These are phyloP conservation scores for Semicossyphus pulcher DNA, from an alignment of 2,113 vertebrate species.

Conservation along the genomic window DNA sequence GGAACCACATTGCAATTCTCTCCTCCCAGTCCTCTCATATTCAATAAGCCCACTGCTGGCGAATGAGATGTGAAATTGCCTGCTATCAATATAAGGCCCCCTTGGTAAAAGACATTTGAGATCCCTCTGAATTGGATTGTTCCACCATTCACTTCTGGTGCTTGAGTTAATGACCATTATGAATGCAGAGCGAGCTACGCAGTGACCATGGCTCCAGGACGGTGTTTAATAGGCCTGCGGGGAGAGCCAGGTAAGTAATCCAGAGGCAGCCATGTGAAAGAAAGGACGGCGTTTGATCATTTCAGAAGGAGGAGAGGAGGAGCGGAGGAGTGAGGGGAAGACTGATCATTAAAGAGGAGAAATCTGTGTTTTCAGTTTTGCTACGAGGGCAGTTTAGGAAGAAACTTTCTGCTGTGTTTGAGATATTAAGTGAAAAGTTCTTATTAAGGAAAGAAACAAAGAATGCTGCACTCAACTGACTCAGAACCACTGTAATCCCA, in stretches of 20 bases:
- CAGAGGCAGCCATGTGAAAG: constrained; percentile 56
- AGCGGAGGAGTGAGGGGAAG: background rate
- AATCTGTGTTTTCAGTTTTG: constrained; percentile 6
- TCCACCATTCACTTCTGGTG: constrained; percentile 72
- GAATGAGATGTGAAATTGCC: constrained; percentile 83
- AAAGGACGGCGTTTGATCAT: constrained; percentile 59
- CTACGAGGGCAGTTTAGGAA: background rate
- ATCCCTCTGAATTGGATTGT: constrained; percentile 76
- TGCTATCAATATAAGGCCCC: constrained; percentile 70
- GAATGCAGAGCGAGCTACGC: constrained; percentile 69
- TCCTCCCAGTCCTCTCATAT: constrained; percentile 67
- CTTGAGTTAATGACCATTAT: constrained; percentile 77
- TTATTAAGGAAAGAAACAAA: too few species aligned
- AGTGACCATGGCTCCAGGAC: constrained; percentile 60
- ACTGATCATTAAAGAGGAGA: background rate
- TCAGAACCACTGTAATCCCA: too few species aligned
- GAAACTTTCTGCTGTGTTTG: background rate
- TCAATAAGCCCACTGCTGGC: constrained; percentile 76
- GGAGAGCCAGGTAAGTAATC: constrained; percentile 67
- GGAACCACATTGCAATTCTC: constrained; percentile 62
- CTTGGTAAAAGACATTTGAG: constrained; percentile 74
- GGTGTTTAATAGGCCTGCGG: constrained; percentile 61
- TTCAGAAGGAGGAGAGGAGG: constrained; percentile 23
- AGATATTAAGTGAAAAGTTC: background rate
- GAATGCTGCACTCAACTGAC: too few species aligned